Percentiles rank a stretch among this genome's conserved stretches.
Evolutionary conservation across 92 coral and sea anemone genomes (phyloP).

Genomic region (Porites rus): DNA sequence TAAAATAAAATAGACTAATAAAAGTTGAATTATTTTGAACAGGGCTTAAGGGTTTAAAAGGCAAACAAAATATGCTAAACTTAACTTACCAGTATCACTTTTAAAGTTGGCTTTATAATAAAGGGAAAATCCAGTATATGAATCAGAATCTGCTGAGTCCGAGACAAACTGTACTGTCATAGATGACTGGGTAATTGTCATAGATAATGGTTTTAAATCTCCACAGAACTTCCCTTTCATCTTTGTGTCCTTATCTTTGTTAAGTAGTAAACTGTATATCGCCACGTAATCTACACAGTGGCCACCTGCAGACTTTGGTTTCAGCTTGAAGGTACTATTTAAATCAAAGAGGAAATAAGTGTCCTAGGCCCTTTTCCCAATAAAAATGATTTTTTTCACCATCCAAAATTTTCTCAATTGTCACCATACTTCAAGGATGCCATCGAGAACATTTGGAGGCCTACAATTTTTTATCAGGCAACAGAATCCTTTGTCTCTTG

Average conservation of each 20-base stretch:
- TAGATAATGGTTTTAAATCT: constrained; percentile 36
- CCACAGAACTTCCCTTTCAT: constrained; percentile 69
- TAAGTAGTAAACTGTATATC: constrained; percentile 43
- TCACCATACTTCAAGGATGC: too few species aligned
- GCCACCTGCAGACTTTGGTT: constrained; percentile 17
- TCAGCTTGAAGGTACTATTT: constrained; percentile 67
- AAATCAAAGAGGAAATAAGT: background rate
- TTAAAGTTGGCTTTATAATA: constrained; percentile 18
- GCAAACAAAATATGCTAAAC: background rate
- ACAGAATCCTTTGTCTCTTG: too few species aligned
- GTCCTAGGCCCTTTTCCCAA: background rate
- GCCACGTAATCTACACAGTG: constrained; percentile 73
- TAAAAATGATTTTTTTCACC: too few species aligned
- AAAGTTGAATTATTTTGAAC: too few species aligned
- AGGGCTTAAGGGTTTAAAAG: background rate
- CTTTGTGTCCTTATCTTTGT: background rate
- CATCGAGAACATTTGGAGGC: too few species aligned
- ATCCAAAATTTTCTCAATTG: too few species aligned
- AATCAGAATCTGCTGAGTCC: background rate
- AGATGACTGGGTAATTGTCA: constrained; percentile 36
- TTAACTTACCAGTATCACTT: constrained; percentile 12
- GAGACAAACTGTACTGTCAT: constrained; percentile 69
- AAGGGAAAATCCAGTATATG: constrained; percentile 42
- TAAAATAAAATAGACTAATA: too few species aligned
- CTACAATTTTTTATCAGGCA: too few species aligned